phyloP scores from a whole-genome alignment of 2,797 vertebrate genomes.

The Cirrhinus molitorella region DNA sequence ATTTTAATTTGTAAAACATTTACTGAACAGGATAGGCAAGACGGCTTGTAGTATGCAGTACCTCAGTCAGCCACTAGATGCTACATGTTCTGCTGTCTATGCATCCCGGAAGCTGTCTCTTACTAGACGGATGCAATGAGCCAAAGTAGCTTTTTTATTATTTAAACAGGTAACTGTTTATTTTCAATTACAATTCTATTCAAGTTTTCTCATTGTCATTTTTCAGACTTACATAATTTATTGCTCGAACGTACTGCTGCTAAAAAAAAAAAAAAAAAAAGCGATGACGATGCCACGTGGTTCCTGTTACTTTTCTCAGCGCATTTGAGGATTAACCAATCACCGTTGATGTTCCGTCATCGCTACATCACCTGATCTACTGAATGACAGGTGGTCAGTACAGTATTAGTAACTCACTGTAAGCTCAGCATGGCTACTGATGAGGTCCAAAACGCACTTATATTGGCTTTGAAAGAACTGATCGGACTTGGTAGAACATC shows the following conservation, averaged over 20 bases:
- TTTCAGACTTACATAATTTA: background rate
- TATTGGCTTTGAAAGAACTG: slow-evolving; percentile 48
- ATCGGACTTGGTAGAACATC: slow-evolving; percentile 15
- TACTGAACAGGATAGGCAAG: background rate
- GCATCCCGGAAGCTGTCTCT: background rate
- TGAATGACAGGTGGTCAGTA: background rate
- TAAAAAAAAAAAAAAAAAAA: too few relatives aligned
- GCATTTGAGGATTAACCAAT: background rate
- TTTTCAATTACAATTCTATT: background rate
- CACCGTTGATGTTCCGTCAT: background rate
- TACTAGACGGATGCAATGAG: background rate
- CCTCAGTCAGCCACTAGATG: background rate
- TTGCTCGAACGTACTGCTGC: background rate
- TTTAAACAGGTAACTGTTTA: background rate
- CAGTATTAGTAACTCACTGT: background rate
- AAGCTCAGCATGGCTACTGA: background rate
- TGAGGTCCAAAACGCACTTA: slow-evolving; percentile 4
- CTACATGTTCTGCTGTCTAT: background rate
- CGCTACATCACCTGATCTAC: background rate
- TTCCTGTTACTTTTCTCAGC: background rate
- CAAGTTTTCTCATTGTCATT: background rate
- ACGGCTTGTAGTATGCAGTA: background rate
- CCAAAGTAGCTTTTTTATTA: background rate
- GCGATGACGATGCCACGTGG: background rate
- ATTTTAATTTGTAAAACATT: background rate